Conservation (phyloP, 2,113 vertebrate species). For the Sceloporus tristichus region DNA sequence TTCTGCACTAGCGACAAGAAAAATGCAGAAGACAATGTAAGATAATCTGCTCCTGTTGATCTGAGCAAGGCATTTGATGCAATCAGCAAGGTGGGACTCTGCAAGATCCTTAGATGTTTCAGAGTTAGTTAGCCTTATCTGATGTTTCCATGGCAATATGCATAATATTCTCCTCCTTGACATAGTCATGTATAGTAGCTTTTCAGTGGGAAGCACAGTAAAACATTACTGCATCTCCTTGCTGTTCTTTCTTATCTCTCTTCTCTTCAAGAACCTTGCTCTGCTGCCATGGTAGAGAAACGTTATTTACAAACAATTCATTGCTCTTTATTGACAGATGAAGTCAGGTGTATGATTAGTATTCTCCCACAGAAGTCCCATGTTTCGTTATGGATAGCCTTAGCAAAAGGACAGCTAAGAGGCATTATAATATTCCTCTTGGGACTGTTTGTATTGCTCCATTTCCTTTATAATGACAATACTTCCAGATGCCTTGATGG, state of each 20-base stretch:
- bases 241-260: conserved; percentile 4
- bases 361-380: not conserved
- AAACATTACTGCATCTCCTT: not conserved
- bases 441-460: not conserved
- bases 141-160: conserved; percentile 29
- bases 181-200: not conserved
- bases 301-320: not conserved
- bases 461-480: not conserved
- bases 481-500: not conserved
- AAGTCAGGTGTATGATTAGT: not conserved
- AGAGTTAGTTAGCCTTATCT: not conserved
- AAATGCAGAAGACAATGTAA: not conserved
- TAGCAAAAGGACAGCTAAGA: not conserved
- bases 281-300: not conserved
- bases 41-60: not conserved
- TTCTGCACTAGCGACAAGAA: not conserved
- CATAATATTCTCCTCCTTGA: not conserved
- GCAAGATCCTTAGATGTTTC: not conserved
- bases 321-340: not conserved
- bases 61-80: not conserved
- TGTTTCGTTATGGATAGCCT: not conserved
- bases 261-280: not conserved
- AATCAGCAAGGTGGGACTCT: not conserved
- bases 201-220: not conserved
- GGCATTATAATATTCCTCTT: not conserved